Conservation (phyloP, 2,113 vertebrate species). For the Pomatorhinus ruficollis region DNA sequence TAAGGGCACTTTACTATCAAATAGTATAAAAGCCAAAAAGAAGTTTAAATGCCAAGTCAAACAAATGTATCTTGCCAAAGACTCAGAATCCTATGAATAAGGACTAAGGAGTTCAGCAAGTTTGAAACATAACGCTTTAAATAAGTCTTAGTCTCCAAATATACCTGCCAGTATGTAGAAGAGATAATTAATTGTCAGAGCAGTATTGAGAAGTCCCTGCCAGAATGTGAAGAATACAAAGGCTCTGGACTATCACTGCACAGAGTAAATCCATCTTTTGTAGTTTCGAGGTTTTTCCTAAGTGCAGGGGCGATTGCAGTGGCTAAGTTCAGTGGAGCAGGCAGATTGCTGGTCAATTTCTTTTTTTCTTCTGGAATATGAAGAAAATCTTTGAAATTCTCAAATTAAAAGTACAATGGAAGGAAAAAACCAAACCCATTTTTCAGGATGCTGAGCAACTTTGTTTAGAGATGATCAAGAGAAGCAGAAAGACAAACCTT, state of each 20-base stretch:
- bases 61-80: constrained; percentile 25
- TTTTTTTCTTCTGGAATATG: background rate
- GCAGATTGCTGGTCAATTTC: background rate
- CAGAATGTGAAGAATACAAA: background rate
- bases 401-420: background rate
- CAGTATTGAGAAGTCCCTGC: background rate
- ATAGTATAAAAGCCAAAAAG: constrained; percentile 4
- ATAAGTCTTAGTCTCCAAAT: background rate
- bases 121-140: constrained; percentile 26
- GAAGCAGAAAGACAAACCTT: background rate
- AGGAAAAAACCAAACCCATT: background rate
- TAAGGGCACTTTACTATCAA: constrained; percentile 35
- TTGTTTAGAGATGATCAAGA: background rate
- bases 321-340: background rate
- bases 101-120: background rate
- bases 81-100: constrained; percentile 23
- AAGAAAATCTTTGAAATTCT: background rate
- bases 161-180: constrained; percentile 3
- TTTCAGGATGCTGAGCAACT: background rate
- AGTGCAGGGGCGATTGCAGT: background rate
- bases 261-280: background rate
- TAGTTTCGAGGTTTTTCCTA: background rate
- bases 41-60: constrained; percentile 43
- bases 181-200: constrained; percentile 19
- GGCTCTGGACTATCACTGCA: background rate